Percentiles rank a stretch among this genome's conserved stretches.
These are phyloP conservation scores for Polyodon spathula DNA, from an alignment of 2,113 vertebrate genomes.

Conservation along the genomic window DNA sequence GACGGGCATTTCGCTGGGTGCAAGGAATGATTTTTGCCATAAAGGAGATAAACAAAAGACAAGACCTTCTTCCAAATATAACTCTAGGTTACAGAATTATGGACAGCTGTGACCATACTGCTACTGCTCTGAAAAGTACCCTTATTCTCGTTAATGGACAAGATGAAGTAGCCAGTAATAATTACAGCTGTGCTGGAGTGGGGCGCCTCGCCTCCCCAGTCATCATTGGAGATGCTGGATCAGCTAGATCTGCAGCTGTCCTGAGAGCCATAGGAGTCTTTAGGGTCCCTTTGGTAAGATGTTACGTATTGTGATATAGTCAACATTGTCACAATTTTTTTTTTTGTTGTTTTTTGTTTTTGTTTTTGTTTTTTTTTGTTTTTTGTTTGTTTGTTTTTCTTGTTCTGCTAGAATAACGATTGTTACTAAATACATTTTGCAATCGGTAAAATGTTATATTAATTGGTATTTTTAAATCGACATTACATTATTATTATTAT, in stretches of 20 bases:
- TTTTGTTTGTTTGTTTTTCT: not conserved
- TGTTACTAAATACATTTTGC: not conserved
- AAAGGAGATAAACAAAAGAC: constrained; percentile 45
- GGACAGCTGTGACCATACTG: constrained; percentile 49
- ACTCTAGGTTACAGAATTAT: constrained; percentile 50
- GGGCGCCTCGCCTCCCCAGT: constrained; percentile 36
- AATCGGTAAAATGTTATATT: not conserved
- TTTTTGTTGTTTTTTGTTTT: not conserved
- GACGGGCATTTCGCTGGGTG: constrained; percentile 52
- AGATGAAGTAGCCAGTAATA: constrained; percentile 22
- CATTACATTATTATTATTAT: constrained; percentile 1
- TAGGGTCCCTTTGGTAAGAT: constrained; percentile 48
- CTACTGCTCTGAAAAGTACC: constrained; percentile 38
- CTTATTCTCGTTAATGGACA: constrained; percentile 48
- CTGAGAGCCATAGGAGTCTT: constrained; percentile 48
- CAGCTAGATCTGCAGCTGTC: constrained; percentile 45
- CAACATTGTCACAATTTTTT: not conserved
- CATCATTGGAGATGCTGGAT: constrained; percentile 51
- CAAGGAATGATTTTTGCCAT: constrained; percentile 54
- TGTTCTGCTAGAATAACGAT: not conserved
- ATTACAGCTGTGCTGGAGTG: constrained; percentile 26
- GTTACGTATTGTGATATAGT: not conserved
- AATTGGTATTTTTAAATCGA: not conserved
- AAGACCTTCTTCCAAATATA: constrained; percentile 46
- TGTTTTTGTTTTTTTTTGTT: not conserved